These are phyloP conservation scores for Hirundichthys speculiger DNA, from an alignment of 2,113 vertebrate species.

Conservation along the genomic window DNA sequence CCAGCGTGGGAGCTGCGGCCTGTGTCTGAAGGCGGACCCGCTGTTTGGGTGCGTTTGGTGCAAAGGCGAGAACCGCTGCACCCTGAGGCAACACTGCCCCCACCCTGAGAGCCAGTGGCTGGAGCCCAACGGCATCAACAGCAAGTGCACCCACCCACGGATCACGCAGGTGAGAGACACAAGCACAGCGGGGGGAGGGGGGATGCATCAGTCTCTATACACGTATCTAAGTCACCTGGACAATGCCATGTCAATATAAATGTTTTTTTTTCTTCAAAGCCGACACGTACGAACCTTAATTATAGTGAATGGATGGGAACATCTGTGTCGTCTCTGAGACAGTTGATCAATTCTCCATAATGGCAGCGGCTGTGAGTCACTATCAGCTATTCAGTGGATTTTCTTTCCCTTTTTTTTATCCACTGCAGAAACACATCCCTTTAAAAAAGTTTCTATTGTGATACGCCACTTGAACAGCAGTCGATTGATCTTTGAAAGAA, in stretches of 20 bases:
- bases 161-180: conserved; percentile 91
- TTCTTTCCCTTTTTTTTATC: too few species aligned
- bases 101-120: conserved; percentile 91
- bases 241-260: not conserved
- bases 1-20: conserved; percentile 92
- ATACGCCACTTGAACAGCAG: not conserved
- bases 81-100: conserved; percentile 93
- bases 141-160: conserved; percentile 95
- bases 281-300: conserved; percentile 21
- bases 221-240: not conserved
- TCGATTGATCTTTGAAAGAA: too few species aligned
- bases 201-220: not conserved
- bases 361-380: conserved; percentile 34
- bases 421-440: not conserved
- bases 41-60: conserved; percentile 97
- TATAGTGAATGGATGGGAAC: conserved; percentile 6
- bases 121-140: conserved; percentile 90
- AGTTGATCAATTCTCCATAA: conserved; percentile 38
- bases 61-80: conserved; percentile 90
- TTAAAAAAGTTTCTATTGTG: not conserved
- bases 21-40: conserved; percentile 95
- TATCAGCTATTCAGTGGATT: conserved; percentile 19
- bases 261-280: not conserved
- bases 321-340: conserved; percentile 6
- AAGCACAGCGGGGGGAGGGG: not conserved